phyloP scores from a whole-genome alignment of 2,797 vertebrate species.

The Sebastes cheni region DNA sequence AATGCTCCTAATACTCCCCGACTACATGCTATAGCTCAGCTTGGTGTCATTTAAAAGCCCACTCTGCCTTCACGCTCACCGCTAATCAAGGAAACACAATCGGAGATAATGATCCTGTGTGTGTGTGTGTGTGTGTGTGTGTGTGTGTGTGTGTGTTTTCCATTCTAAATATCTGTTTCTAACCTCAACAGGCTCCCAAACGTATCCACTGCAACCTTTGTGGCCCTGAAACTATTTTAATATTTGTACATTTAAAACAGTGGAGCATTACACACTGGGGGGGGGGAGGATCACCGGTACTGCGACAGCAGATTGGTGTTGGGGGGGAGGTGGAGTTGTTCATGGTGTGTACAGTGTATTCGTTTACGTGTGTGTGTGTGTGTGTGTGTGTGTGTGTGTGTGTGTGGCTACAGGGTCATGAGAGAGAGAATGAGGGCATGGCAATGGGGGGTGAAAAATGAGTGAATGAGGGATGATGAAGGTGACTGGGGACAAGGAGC shows the following conservation, averaged over 20 bases:
- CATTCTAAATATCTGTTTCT: slow-evolving; percentile 23
- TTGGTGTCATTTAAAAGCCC: slow-evolving; percentile 69
- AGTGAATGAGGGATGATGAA: slow-evolving; percentile 70
- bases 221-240: slow-evolving; percentile 18
- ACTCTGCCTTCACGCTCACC: slow-evolving; percentile 41
- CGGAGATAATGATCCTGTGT: slow-evolving; percentile 43
- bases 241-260: slow-evolving; percentile 48
- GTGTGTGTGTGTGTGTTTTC: slow-evolving; percentile 16
- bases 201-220: slow-evolving; percentile 23
- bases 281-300: slow-evolving; percentile 24
- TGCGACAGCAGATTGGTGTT: slow-evolving; percentile 45
- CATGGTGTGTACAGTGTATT: background rate
- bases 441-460: slow-evolving; percentile 40
- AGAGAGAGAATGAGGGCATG: slow-evolving; percentile 45
- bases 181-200: slow-evolving; percentile 24
- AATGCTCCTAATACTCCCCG: slow-evolving; percentile 72
- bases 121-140: background rate
- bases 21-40: slow-evolving; percentile 64
- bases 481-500: slow-evolving; percentile 69
- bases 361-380: background rate
- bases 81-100: slow-evolving; percentile 66
- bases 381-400: slow-evolving; percentile 19
- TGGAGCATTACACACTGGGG: slow-evolving; percentile 10
- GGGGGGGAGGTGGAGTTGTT: background rate
- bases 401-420: slow-evolving; percentile 32